A percentile compares a stretch with the other conserved stretches of the same genome.
Evolutionary conservation across 2,888 invertebrate species (phyloP).

Genomic region (Nebria salina): DNA sequence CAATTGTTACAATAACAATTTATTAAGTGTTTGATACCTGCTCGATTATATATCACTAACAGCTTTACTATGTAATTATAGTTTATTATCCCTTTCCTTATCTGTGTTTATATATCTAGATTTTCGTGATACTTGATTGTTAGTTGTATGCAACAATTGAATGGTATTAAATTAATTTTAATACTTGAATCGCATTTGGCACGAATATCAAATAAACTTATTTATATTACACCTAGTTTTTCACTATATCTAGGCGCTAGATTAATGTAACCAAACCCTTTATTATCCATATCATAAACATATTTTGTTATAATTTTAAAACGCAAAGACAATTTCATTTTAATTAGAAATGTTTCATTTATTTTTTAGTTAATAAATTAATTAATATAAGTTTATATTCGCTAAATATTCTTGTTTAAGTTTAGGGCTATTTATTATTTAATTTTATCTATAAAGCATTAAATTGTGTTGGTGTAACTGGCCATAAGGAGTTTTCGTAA

Average conservation of each 20-base stretch:
- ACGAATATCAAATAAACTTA: background rate
- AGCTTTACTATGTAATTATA: background rate
- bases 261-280: background rate
- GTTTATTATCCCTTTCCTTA: background rate
- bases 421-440: too few relatives aligned
- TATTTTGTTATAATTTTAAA: background rate
- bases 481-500: too few relatives aligned
- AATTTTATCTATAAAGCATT: too few relatives aligned
- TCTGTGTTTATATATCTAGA: background rate
- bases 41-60: background rate
- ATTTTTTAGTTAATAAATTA: too few relatives aligned
- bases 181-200: background rate
- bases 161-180: background rate
- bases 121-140: conserved; percentile 1
- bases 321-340: too few relatives aligned
- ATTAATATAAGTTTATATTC: too few relatives aligned
- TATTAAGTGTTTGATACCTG: background rate
- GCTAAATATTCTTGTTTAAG: too few relatives aligned
- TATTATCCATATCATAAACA: background rate
- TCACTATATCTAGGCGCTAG: background rate
- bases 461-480: too few relatives aligned
- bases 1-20: background rate
- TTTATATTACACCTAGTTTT: background rate
- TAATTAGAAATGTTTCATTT: too few relatives aligned
- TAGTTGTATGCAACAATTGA: background rate